Percentiles rank a stretch among this genome's conserved stretches.
Evolutionary conservation across 2,797 vertebrate genomes (phyloP).

Genomic region (Loriculus beryllinus): DNA sequence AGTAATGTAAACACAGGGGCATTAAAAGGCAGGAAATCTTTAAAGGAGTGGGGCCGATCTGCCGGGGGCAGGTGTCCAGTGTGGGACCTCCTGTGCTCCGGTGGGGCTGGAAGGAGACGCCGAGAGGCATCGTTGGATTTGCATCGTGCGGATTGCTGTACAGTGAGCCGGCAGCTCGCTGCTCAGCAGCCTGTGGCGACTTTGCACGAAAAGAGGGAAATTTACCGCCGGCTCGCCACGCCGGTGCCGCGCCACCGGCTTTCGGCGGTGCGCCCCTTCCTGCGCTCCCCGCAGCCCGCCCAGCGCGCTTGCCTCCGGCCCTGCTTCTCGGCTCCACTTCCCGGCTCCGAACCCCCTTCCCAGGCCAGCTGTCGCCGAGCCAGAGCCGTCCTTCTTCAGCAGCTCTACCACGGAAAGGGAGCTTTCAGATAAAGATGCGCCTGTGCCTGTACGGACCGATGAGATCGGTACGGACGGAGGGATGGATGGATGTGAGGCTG

Average conservation of each 20-base stretch:
- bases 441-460: not conserved
- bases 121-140: not conserved
- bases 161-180: conserved; percentile 34
- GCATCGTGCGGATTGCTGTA: not conserved
- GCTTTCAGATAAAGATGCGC: not conserved
- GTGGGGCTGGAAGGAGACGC: not conserved
- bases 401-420: not conserved
- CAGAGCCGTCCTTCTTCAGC: conserved; percentile 30
- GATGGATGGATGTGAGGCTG: rapidly evolving
- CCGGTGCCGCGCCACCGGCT: conserved; percentile 19
- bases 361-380: conserved; percentile 26
- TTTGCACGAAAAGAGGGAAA: conserved; percentile 57
- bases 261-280: not conserved
- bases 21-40: not conserved
- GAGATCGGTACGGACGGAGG: not conserved
- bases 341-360: not conserved
- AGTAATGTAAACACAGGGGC: not conserved
- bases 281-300: conserved; percentile 10
- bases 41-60: not conserved
- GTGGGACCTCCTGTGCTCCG: not conserved
- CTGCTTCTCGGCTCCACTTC: not conserved
- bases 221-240: conserved; percentile 40
- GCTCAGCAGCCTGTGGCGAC: conserved; percentile 74
- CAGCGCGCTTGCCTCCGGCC: not conserved
- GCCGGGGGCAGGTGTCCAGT: not conserved